Evolutionary conservation across 2,888 invertebrate species (phyloP), one percentile per base, ranked within the genome.

Genomic region (Neocrepidodera transversa): DNA sequence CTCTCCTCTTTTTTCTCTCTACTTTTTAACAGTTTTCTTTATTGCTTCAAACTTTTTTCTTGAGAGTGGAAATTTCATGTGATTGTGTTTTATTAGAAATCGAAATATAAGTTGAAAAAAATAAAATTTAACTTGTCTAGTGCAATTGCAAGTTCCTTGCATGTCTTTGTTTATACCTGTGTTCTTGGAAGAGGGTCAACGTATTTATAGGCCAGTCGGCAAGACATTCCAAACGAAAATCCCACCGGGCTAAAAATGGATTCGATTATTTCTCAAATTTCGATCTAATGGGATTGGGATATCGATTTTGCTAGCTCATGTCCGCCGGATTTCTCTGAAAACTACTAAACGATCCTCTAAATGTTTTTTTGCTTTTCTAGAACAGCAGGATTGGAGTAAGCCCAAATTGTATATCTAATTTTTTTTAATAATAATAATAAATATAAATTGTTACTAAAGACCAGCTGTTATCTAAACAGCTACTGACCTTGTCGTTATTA

Each of bases 111-210:
- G n/a, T n/a, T n/a, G n/a, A n/a, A n/a, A n/a, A n/a, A n/a, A n/a
- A n/a, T n/a, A n/a, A n/a, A n/a, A n/a, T n/a, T n/a, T n/a, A n/a
- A n/a, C n/a, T n/a, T n/a, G n/a, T n/a, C n/a, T 13, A 14, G 50
- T 50, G 50, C 50, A 50, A 23, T 20, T 36, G n/a, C n/a, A 10
- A 23, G 32, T 14, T 11, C 32, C 50, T 20, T 7, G 58, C 62
- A 60, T 59, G 50, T 52, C 60, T 61, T 55, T 67, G 66, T 68
- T 68, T 67, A 64, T 66, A 65, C 62, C 62, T 47, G 64, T 59
- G 62, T 69, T 70, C 70, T 62, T 38, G 61, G 70, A 70, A 68
- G 61, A 62, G 62, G 67, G 67, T 67, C 67, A 68, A 68, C 59
- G 70, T 68, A 65, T 68, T 65, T 58, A 50, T 57, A 60, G 52